These are phyloP conservation scores for Ferrisia virgata DNA, from an alignment of 2,888 invertebrate genomes.

Conservation along the genomic window DNA sequence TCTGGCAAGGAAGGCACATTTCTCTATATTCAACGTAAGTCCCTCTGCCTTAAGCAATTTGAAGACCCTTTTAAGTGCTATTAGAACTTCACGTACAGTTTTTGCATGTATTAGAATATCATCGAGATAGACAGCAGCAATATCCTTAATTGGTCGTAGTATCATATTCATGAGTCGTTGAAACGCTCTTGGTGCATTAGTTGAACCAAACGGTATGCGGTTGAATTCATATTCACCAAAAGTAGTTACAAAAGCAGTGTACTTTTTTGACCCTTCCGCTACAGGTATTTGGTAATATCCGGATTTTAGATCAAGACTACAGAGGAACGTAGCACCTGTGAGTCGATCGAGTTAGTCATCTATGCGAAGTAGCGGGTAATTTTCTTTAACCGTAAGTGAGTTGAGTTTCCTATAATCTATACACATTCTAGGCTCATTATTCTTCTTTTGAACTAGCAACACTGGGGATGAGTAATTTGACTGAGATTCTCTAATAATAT, in stretches of 20 bases:
- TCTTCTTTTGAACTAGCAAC: neutral
- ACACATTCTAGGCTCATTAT: neutral
- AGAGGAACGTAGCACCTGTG: neutral
- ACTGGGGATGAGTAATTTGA: neutral
- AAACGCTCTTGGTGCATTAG: constrained; percentile 27
- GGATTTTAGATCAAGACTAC: constrained; percentile 30
- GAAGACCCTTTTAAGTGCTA: neutral
- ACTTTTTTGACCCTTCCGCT: neutral
- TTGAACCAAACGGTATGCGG: constrained; percentile 32
- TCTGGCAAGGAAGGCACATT: constrained; percentile 5
- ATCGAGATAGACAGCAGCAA: constrained; percentile 30
- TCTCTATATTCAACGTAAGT: neutral
- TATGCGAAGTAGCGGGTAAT: constrained; percentile 24
- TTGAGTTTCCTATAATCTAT: neutral
- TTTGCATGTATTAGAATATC: constrained; percentile 16
- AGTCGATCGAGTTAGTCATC: constrained; percentile 20
- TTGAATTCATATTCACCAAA: constrained; percentile 36
- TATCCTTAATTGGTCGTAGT: neutral
- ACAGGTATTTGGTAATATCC: constrained; percentile 32
- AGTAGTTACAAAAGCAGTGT: constrained; percentile 28
- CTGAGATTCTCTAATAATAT: neutral
- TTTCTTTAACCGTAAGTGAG: neutral
- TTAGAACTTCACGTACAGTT: neutral
- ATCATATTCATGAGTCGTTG: constrained; percentile 22
- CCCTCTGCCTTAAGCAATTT: neutral